Conservation (phyloP, 2,888 invertebrate genomes). For the Cenopis cana region DNA sequence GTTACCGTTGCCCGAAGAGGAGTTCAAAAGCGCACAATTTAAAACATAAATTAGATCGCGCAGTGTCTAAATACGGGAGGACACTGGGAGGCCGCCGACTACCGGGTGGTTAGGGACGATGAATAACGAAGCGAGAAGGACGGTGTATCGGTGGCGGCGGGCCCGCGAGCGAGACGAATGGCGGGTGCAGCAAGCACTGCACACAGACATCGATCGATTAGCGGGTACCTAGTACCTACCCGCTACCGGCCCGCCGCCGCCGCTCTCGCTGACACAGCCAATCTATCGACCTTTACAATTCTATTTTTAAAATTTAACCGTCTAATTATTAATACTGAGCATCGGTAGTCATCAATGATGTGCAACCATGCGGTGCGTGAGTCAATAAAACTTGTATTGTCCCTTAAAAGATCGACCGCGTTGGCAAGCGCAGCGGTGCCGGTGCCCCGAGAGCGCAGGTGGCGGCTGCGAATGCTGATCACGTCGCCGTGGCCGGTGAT, state of each 20-base stretch:
- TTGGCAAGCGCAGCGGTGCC: constrained; percentile 1
- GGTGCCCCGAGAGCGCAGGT: constrained; percentile 54
- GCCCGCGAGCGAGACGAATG: constrained; percentile 70
- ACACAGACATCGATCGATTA: constrained; percentile 83
- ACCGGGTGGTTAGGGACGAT: constrained; percentile 81
- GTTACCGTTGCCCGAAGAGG: constrained; percentile 66
- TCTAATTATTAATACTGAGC: constrained; percentile 55
- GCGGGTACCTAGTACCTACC: constrained; percentile 60
- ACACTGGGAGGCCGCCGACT: constrained; percentile 75
- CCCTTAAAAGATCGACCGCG: not conserved
- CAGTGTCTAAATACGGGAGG: constrained; percentile 82
- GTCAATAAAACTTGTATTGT: not conserved
- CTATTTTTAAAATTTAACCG: constrained; percentile 69
- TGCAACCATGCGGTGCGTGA: not conserved
- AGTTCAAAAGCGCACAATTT: constrained; percentile 76
- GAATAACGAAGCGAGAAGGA: constrained; percentile 79
- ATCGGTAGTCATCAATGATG: not conserved
- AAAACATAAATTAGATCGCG: constrained; percentile 83
- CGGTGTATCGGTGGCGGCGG: constrained; percentile 64
- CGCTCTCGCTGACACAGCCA: constrained; percentile 63
- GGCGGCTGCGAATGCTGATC: constrained; percentile 63
- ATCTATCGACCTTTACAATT: constrained; percentile 76
- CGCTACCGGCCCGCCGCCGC: constrained; percentile 58
- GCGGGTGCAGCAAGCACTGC: constrained; percentile 67
- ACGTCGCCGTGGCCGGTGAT: constrained; percentile 77